Percentiles rank a stretch among this genome's conserved stretches.
Conservation (phyloP, 2,888 invertebrate genomes). For the Teleogryllus oceanicus region DNA sequence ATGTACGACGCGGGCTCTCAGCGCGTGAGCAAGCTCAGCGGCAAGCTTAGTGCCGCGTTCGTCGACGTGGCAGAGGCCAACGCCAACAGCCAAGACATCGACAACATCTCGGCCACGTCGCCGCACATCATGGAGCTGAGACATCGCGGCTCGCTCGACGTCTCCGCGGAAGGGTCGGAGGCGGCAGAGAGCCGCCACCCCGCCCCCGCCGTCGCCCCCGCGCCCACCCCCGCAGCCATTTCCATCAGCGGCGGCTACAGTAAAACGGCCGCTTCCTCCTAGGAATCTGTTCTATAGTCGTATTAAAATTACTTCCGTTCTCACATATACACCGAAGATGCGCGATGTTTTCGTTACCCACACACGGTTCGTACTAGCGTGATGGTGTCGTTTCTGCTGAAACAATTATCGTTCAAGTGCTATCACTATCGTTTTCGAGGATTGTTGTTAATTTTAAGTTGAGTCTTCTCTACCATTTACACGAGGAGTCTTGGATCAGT, state of each 20-base stretch:
- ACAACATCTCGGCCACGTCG: slow-evolving; percentile 39
- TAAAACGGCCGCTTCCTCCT: slow-evolving; percentile 1
- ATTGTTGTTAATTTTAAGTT: too few species aligned
- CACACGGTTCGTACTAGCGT: too few species aligned
- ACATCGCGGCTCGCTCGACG: neutral
- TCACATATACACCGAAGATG: too few species aligned
- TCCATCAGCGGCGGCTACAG: neutral
- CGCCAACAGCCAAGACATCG: slow-evolving; percentile 60
- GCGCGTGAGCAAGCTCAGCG: slow-evolving; percentile 71
- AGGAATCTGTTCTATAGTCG: neutral
- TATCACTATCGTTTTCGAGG: too few species aligned
- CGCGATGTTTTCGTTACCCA: too few species aligned
- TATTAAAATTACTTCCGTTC: too few species aligned
- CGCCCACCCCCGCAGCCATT: neutral
- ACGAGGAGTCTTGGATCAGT: too few species aligned
- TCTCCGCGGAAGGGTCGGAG: neutral
- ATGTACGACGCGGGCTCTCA: slow-evolving; percentile 79
- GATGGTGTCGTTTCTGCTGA: too few species aligned
- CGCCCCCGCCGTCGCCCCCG: neutral
- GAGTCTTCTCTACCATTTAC: too few species aligned
- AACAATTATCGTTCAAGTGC: too few species aligned
- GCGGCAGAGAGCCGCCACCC: neutral
- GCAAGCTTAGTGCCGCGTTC: slow-evolving; percentile 78
- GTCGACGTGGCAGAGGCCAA: slow-evolving; percentile 85
- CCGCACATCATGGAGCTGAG: neutral